phyloP scores from a whole-genome alignment of 2,113 vertebrate species.

The Trinectes maculatus region DNA sequence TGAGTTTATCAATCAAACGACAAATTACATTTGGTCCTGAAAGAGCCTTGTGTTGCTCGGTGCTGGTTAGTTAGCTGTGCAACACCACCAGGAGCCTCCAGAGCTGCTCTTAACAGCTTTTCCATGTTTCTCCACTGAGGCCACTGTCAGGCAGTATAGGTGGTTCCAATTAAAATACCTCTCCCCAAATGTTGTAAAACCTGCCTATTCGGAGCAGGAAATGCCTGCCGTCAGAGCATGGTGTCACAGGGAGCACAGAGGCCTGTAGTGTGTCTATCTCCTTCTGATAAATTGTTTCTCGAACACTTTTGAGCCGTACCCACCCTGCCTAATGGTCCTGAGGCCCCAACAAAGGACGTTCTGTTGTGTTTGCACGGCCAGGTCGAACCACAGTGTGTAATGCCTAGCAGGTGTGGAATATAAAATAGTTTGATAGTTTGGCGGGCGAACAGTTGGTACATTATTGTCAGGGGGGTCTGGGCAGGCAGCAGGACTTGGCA shows the following conservation, averaged over 20 bases:
- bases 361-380: conserved; percentile 74
- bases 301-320: conserved; percentile 55
- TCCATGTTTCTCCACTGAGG: conserved; percentile 46
- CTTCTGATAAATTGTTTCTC: conserved; percentile 74
- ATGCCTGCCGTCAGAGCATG: conserved; percentile 64
- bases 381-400: conserved; percentile 69
- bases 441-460: conserved; percentile 70
- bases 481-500: conserved; percentile 61
- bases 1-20: conserved; percentile 38
- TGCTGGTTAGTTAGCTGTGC: conserved; percentile 27
- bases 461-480: conserved; percentile 73
- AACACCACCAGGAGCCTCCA: conserved; percentile 39
- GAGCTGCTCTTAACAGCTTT: conserved; percentile 53
- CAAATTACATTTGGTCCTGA: conserved; percentile 40
- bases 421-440: conserved; percentile 79
- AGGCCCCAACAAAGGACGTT: conserved; percentile 71
- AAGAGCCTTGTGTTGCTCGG: conserved; percentile 12
- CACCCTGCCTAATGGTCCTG: conserved; percentile 65
- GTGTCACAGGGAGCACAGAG: conserved; percentile 74
- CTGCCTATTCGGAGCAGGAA: conserved; percentile 70
- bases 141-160: conserved; percentile 53
- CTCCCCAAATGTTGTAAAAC: conserved; percentile 75
- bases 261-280: conserved; percentile 72
- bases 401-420: conserved; percentile 80
- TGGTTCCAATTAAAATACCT: conserved; percentile 81